Evolutionary conservation across 1,140 invertebrate genomes (phyloP).

Genomic region (Euwallacea fornicatus): DNA sequence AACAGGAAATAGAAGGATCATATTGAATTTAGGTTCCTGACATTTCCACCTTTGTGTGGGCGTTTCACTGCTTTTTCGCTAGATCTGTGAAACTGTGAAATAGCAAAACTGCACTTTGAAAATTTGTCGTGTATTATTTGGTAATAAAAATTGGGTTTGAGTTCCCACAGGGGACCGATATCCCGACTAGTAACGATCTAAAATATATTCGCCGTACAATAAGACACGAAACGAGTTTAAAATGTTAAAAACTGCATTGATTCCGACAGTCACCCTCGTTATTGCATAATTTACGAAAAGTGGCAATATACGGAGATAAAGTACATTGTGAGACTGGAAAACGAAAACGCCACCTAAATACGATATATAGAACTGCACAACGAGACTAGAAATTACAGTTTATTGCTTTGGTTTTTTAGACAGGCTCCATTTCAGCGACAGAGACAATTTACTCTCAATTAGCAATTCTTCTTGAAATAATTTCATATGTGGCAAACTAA

Average conservation of each 20-base stretch:
- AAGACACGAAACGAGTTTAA: conserved; percentile 32
- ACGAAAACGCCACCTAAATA: conserved; percentile 29
- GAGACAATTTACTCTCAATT: too few relatives aligned
- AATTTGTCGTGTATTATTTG: background rate
- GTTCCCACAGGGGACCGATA: conserved; percentile 4
- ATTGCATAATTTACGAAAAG: conserved; percentile 35
- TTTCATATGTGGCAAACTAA: too few relatives aligned
- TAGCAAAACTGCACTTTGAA: too few relatives aligned
- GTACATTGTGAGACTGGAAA: conserved; percentile 28
- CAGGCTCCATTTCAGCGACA: background rate
- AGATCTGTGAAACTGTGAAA: background rate
- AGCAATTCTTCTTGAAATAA: too few relatives aligned
- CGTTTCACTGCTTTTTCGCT: background rate
- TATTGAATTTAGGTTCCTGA: background rate
- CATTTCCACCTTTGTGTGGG: background rate
- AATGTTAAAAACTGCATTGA: conserved; percentile 33
- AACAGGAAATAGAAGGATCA: background rate
- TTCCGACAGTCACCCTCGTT: conserved; percentile 32
- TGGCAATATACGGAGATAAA: conserved; percentile 32
- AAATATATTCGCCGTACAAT: conserved; percentile 25
- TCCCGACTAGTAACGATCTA: conserved; percentile 3
- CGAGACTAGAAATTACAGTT: conserved; percentile 32
- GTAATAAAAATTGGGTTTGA: conserved; percentile 20
- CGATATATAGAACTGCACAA: conserved; percentile 25
- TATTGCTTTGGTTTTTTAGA: conserved; percentile 29